Conservation (phyloP, 2,888 invertebrate species). For the Macropis europaea region DNA sequence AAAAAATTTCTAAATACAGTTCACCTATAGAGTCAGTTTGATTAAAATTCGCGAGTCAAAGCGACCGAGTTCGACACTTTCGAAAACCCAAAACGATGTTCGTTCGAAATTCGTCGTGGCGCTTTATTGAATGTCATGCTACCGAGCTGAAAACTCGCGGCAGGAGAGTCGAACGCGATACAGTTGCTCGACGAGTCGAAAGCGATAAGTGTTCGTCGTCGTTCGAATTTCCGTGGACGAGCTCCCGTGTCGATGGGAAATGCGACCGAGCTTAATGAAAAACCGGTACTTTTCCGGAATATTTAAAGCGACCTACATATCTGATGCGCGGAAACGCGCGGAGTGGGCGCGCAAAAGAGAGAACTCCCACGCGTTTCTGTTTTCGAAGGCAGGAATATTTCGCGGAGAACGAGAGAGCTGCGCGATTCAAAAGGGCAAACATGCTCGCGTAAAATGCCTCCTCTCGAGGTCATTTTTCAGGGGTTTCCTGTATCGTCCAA, state of each 20-base stretch:
- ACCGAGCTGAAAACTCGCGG: background rate
- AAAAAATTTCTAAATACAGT: too few species aligned
- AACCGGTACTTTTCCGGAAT: background rate
- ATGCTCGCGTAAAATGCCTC: too few species aligned
- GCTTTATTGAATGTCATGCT: background rate
- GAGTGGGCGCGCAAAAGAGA: background rate
- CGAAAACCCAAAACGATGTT: slow-evolving; percentile 1
- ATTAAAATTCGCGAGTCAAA: too few species aligned
- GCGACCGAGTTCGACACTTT: too few species aligned
- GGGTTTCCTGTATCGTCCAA: too few species aligned
- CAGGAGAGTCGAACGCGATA: background rate
- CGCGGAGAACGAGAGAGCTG: too few species aligned
- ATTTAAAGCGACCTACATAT: background rate
- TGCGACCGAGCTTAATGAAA: background rate
- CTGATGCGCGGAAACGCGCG: background rate
- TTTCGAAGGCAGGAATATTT: too few species aligned
- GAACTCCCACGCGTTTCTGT: background rate
- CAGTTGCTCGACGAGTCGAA: slow-evolving; percentile 5
- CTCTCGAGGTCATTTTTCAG: too few species aligned
- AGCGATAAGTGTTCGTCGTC: slow-evolving; percentile 1
- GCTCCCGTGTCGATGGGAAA: background rate
- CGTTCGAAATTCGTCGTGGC: slow-evolving; percentile 3
- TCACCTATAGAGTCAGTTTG: too few species aligned
- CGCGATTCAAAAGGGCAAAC: too few species aligned
- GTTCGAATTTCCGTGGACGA: slow-evolving; percentile 3